Conservation (phyloP, 2,888 invertebrate species). For the Junonia oenone region DNA sequence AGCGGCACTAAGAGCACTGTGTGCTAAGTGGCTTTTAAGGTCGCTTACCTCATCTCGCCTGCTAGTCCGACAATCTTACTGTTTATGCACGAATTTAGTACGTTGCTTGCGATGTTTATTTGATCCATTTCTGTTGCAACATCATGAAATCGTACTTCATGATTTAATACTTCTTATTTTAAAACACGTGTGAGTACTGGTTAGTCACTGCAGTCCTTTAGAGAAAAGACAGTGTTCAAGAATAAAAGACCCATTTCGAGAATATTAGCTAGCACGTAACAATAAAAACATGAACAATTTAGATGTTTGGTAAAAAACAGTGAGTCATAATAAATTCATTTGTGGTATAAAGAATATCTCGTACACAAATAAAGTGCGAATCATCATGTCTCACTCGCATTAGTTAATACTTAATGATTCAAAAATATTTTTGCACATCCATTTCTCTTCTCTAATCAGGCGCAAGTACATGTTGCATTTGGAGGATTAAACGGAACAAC, state of each 20-base stretch:
- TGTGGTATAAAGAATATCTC: conserved; percentile 37
- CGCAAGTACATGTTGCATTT: not conserved
- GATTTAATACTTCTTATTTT: conserved; percentile 1
- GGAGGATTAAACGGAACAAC: not conserved
- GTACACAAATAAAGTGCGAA: conserved; percentile 45
- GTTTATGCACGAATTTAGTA: conserved; percentile 55
- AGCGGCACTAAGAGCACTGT: conserved; percentile 51
- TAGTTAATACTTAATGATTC: conserved; percentile 15
- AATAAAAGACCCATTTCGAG: conserved; percentile 21
- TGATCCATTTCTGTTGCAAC: conserved; percentile 41
- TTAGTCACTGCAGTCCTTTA: not conserved
- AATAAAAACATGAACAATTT: conserved; percentile 26
- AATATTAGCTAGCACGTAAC: conserved; percentile 30
- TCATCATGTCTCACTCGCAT: conserved; percentile 38
- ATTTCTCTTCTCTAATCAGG: conserved; percentile 6
- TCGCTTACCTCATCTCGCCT: conserved; percentile 72
- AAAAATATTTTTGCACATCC: conserved; percentile 16
- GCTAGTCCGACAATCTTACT: conserved; percentile 49
- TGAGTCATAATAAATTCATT: conserved; percentile 46
- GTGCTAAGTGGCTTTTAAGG: conserved; percentile 75
- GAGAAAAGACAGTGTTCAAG: not conserved
- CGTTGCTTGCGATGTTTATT: conserved; percentile 48
- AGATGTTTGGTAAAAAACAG: conserved; percentile 34
- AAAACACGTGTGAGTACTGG: not conserved
- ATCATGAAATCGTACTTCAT: conserved; percentile 16